Evolutionary conservation across 2,888 invertebrate genomes (phyloP).

Genomic region (Dendrolimus pini): DNA sequence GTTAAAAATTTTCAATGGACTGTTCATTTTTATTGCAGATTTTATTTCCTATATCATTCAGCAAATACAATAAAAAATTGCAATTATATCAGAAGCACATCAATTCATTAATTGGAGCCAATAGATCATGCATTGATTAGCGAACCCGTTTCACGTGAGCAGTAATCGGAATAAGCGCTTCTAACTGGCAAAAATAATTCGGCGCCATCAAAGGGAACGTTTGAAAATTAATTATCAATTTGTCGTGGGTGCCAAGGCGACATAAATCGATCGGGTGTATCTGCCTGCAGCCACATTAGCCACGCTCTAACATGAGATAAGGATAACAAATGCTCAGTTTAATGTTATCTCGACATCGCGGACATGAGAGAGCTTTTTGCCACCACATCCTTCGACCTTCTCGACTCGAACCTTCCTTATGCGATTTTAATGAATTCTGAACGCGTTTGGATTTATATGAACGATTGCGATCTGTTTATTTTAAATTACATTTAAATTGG

Average conservation of each 20-base stretch:
- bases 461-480: background rate
- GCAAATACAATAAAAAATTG: no score
- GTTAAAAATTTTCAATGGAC: no score
- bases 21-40: no score
- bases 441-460: conserved; percentile 4
- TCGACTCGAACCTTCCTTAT: conserved; percentile 36
- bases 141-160: background rate
- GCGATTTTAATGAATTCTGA: conserved; percentile 29
- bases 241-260: conserved; percentile 73
- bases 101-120: background rate
- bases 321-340: conserved; percentile 76
- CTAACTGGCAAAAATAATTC: conserved; percentile 60
- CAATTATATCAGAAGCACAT: no score
- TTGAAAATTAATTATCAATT: conserved; percentile 75
- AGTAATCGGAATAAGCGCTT: conserved; percentile 15
- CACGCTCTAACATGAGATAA: conserved; percentile 70
- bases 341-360: conserved; percentile 73
- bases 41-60: no score
- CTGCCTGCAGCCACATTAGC: conserved; percentile 70
- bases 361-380: conserved; percentile 75
- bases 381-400: conserved; percentile 65
- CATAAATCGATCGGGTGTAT: conserved; percentile 73
- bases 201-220: conserved; percentile 66
- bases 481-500: background rate
- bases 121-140: background rate